Evolutionary conservation across 2,113 vertebrate genomes (phyloP), one percentile per base, ranked within the genome.

Genomic region (Dicerorhinus sumatrensis): DNA sequence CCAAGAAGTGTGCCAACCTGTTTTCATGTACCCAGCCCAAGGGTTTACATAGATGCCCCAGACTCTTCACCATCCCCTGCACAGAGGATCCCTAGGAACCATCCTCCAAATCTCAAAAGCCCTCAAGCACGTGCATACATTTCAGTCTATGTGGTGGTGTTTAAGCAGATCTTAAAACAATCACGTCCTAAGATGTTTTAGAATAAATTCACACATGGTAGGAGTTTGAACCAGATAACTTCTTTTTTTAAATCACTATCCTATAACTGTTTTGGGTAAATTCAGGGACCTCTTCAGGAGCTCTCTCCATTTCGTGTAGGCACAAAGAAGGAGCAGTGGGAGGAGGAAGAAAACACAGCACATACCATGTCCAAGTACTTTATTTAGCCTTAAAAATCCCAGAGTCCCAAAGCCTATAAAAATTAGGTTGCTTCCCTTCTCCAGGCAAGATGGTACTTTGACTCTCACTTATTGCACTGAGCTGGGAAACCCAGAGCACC

Each of bases 121-220:
- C 25, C n/a, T 73, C 10, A 67, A 17, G 7, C 4, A 23, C 13
- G 5, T 81, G 23, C 56, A 42, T 18, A 79, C 2, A 11, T 42
- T 79, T 18, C 62, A 90, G 48, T 63, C 39, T 88, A 11, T 75
- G 63, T 62, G 8, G 14, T 54, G 31, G 29, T 27, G 11, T 87
- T 85, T 82, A 85, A 70, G 23, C 12, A 85, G n/a, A 81, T 87
- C 60, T 91, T 82, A 70, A 75, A 70, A 65, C 16, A 51, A 42
- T 36, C 46, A 39, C 42, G n/a, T n/a, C 46, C 39, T 81, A 46
- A 11, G 6, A 56, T 62, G 16, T 84, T 85, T 89, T 88, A 94
- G 83, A 92, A 92, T 76, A 90, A 96, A 96, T 72, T 85, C 27
- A 91, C 48, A 79, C 4, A 11, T 17, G 6, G 10, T 81, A 48